A percentile compares a stretch with the other conserved stretches of the same genome.
phyloP scores from a whole-genome alignment of 1,140 invertebrate genomes.

The Diorhabda sublineata region DNA sequence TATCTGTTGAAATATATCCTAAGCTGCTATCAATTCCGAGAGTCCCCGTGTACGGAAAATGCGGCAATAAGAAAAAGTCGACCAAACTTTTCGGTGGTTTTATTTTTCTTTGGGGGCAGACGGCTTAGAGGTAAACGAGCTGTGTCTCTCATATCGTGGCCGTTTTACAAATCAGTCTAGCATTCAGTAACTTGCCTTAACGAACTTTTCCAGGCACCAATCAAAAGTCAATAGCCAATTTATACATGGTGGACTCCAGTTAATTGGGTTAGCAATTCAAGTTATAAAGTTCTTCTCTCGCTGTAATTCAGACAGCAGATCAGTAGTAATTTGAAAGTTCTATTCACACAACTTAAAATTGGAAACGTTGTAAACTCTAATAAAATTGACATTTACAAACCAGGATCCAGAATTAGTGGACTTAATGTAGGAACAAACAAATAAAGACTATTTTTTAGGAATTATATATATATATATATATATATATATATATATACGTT shows the following conservation, averaged over 20 bases:
- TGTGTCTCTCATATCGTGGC: conserved; percentile 21
- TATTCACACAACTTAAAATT: too few species aligned
- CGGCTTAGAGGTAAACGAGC: conserved; percentile 8
- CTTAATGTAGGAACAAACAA: too few species aligned
- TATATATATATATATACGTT: too few species aligned
- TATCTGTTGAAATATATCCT: conserved; percentile 3
- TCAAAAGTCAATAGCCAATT: conserved; percentile 23
- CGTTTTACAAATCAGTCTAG: conserved; percentile 22
- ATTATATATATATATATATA: too few species aligned
- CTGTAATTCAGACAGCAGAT: too few species aligned
- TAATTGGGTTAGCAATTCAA: too few species aligned
- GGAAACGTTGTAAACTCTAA: too few species aligned
- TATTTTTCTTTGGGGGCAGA: conserved; percentile 15
- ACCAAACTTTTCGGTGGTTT: conserved; percentile 10
- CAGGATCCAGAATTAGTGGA: too few species aligned
- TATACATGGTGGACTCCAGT: conserved; percentile 1
- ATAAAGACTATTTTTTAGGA: too few species aligned
- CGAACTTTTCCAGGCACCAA: conserved; percentile 19
- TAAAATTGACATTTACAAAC: too few species aligned
- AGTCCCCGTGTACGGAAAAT: conserved; percentile 7
- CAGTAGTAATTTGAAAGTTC: too few species aligned
- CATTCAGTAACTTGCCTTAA: conserved; percentile 22
- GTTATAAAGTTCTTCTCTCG: too few species aligned
- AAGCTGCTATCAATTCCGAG: neutral
- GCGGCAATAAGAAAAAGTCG: conserved; percentile 15